phyloP scores from a whole-genome alignment of 2,888 invertebrate genomes.

The Drosophila subquinaria region DNA sequence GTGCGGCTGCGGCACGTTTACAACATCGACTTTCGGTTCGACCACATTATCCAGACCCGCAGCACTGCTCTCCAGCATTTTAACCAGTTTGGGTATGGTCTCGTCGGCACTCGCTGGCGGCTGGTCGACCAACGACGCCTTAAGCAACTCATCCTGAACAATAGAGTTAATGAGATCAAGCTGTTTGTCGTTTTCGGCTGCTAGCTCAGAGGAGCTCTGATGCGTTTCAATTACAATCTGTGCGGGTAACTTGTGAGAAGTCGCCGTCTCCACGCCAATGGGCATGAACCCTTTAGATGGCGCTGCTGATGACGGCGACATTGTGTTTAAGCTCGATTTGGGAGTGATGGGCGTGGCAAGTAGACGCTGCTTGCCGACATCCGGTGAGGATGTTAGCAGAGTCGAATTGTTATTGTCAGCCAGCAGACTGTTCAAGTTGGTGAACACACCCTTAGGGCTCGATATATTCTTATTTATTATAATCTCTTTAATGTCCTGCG shows the following conservation, averaged over 20 bases:
- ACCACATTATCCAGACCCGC: constrained; percentile 63
- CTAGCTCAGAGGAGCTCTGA: constrained; percentile 83
- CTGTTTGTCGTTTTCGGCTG: constrained; percentile 85
- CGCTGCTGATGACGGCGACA: constrained; percentile 43
- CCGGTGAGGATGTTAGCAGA: constrained; percentile 19
- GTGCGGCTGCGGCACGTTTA: constrained; percentile 7
- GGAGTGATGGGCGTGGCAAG: constrained; percentile 52
- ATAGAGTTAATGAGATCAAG: constrained; percentile 85
- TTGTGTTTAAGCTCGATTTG: constrained; percentile 32
- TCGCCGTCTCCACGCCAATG: constrained; percentile 79
- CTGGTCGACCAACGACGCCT: constrained; percentile 64
- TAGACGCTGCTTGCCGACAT: constrained; percentile 28
- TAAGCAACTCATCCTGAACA: constrained; percentile 83
- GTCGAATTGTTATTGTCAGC: constrained; percentile 56
- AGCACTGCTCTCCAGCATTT: constrained; percentile 86
- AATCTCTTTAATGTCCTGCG: constrained; percentile 81
- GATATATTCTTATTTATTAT: constrained; percentile 80
- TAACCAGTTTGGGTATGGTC: constrained; percentile 86
- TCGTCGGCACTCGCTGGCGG: constrained; percentile 72
- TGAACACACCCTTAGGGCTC: constrained; percentile 70
- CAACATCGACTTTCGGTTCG: constrained; percentile 22
- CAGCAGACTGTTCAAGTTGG: constrained; percentile 67
- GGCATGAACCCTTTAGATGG: constrained; percentile 83
- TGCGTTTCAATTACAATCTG: constrained; percentile 85
- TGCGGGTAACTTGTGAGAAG: constrained; percentile 83